phyloP scores from a whole-genome alignment of 2,797 vertebrate species.

The Sus cebifrons region DNA sequence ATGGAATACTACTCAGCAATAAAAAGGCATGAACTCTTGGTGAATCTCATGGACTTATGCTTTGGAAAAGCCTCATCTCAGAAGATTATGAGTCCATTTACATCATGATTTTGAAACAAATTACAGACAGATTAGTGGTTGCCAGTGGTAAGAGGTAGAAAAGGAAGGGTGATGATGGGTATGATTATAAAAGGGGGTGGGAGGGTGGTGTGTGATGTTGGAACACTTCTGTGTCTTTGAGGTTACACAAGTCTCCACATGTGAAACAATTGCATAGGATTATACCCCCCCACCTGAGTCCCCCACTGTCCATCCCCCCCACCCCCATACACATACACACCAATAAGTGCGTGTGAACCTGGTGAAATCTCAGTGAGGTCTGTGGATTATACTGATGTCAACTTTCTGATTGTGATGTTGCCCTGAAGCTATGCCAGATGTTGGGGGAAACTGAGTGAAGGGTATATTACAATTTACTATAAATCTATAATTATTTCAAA shows the following conservation, averaged over 20 bases:
- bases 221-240: not conserved
- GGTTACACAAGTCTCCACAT: not conserved
- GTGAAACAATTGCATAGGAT: not conserved
- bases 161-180: rapidly evolving
- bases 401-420: not conserved
- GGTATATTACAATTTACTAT: not conserved
- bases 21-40: no score
- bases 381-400: not conserved
- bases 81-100: not conserved
- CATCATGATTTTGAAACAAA: not conserved
- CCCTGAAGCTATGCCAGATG: not conserved
- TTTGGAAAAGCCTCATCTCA: not conserved
- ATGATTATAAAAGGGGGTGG: no score
- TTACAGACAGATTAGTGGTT: not conserved
- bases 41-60: not conserved
- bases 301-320: no score
- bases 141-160: not conserved
- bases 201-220: no score
- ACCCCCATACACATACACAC: no score
- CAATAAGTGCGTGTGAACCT: not conserved
- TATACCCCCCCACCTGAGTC: rapidly evolving
- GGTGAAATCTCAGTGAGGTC: not conserved
- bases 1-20: not conserved
- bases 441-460: not conserved
- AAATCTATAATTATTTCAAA: slow-evolving; percentile 13